Conservation (phyloP, 2,113 vertebrate species). For the Reinhardtius hippoglossoides region DNA sequence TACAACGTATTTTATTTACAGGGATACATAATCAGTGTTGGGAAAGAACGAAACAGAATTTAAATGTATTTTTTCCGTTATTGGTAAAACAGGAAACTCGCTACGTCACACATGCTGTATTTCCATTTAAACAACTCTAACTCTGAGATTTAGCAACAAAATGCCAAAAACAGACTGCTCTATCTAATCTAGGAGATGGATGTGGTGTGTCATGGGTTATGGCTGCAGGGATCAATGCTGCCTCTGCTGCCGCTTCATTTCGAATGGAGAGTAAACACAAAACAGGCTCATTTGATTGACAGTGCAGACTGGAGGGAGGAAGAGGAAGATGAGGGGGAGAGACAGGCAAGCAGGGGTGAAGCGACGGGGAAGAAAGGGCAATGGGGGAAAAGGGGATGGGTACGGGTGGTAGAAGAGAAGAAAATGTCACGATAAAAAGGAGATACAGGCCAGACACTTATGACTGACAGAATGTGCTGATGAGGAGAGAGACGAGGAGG, state of each 20-base stretch:
- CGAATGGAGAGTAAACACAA: slow-evolving; percentile 52
- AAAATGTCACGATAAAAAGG: slow-evolving; percentile 42
- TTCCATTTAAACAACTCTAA: too few relatives aligned
- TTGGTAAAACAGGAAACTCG: too few relatives aligned
- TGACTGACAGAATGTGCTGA: slow-evolving; percentile 51
- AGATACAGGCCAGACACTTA: slow-evolving; percentile 14
- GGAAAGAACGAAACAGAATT: too few relatives aligned
- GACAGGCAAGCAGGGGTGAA: slow-evolving; percentile 7
- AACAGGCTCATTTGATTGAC: slow-evolving; percentile 76
- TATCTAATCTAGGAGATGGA: slow-evolving; percentile 20
- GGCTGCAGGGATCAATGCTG: slow-evolving; percentile 13
- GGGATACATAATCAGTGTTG: too few relatives aligned
- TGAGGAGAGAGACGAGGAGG: slow-evolving; percentile 30
- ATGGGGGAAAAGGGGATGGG: neutral
- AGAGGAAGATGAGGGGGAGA: slow-evolving; percentile 32
- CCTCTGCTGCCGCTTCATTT: slow-evolving; percentile 48
- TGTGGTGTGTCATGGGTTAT: slow-evolving; percentile 21
- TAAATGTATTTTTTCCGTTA: too few relatives aligned
- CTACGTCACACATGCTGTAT: too few relatives aligned
- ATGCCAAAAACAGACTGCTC: neutral
- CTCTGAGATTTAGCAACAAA: neutral
- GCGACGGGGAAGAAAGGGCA: slow-evolving; percentile 8
- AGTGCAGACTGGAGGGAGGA: slow-evolving; percentile 50
- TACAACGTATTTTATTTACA: too few relatives aligned
- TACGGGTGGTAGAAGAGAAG: neutral